Evolutionary conservation across 2,888 invertebrate species (phyloP).

Genomic region (Desoria tigrina): DNA sequence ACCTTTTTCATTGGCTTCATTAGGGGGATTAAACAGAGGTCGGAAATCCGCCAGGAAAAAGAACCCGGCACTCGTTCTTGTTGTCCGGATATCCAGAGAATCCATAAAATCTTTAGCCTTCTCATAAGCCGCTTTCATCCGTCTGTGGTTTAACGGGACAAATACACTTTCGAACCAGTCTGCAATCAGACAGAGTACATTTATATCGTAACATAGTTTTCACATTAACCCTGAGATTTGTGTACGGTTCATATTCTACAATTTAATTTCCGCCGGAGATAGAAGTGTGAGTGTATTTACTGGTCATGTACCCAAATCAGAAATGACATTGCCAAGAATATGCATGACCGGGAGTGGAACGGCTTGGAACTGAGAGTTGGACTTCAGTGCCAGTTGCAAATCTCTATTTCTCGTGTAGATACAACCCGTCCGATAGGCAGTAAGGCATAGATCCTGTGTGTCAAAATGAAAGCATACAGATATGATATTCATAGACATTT

Average conservation of each 20-base stretch:
- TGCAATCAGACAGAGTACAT: constrained; percentile 13
- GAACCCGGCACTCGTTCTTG: constrained; percentile 40
- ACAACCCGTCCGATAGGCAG: constrained; percentile 40
- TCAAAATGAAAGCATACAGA: neutral
- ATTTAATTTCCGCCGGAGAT: too few relatives aligned
- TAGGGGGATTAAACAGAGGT: constrained; percentile 16
- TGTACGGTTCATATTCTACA: too few relatives aligned
- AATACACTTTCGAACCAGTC: constrained; percentile 45
- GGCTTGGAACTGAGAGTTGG: constrained; percentile 35
- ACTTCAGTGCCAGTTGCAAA: constrained; percentile 26
- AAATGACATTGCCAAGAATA: constrained; percentile 29
- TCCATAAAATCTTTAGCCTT: constrained; percentile 26
- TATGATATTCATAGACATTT: neutral
- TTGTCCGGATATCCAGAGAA: constrained; percentile 31
- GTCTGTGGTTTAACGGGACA: constrained; percentile 34
- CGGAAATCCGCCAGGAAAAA: constrained; percentile 36
- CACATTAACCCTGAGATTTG: too few relatives aligned
- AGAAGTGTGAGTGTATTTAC: too few relatives aligned
- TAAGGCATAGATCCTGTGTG: constrained; percentile 43
- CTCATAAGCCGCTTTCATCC: constrained; percentile 28
- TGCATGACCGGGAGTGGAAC: constrained; percentile 37
- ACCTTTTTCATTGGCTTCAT: constrained; percentile 24
- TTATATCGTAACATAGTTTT: too few relatives aligned
- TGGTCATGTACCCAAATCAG: constrained; percentile 36
- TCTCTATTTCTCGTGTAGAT: constrained; percentile 39